These are phyloP conservation scores for Sarcophaga variegata DNA, from an alignment of 2,888 invertebrate species.

Conservation along the genomic window DNA sequence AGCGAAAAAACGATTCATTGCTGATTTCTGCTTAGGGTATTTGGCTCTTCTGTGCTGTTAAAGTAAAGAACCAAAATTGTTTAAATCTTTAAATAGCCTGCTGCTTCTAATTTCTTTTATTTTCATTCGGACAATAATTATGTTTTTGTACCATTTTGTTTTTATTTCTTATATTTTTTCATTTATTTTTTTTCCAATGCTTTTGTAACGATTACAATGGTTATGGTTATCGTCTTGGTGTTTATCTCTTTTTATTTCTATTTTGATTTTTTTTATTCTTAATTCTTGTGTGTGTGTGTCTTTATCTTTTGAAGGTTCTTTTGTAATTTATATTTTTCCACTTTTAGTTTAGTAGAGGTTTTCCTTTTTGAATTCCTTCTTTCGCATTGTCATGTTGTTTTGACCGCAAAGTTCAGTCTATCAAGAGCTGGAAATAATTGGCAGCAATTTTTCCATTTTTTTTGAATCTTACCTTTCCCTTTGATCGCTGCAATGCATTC, in stretches of 20 bases:
- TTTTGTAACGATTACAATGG: slow-evolving; percentile 22
- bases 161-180: slow-evolving; percentile 1
- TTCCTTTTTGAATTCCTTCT: slow-evolving; percentile 7
- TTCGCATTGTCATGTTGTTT: slow-evolving; percentile 67
- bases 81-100: slow-evolving; percentile 56
- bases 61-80: slow-evolving; percentile 47
- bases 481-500: slow-evolving; percentile 7
- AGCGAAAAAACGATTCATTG: too few species aligned
- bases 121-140: too few species aligned
- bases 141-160: too few species aligned
- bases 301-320: slow-evolving; percentile 35
- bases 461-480: slow-evolving; percentile 31
- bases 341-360: slow-evolving; percentile 5
- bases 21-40: not conserved
- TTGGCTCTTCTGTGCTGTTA: slow-evolving; percentile 5
- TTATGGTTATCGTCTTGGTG: slow-evolving; percentile 17
- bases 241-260: slow-evolving; percentile 7
- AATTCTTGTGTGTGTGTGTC: slow-evolving; percentile 19
- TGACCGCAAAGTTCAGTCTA: slow-evolving; percentile 61
- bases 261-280: too few species aligned
- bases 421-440: slow-evolving; percentile 65
- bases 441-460: slow-evolving; percentile 65
- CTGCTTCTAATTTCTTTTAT: slow-evolving; percentile 52
- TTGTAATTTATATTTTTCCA: slow-evolving; percentile 36
- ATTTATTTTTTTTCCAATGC: not conserved